Evolutionary conservation across 35 echinoderm and acorn worm species (phyloP).

Genomic region (Hemicentrotus pulcherrimus): DNA sequence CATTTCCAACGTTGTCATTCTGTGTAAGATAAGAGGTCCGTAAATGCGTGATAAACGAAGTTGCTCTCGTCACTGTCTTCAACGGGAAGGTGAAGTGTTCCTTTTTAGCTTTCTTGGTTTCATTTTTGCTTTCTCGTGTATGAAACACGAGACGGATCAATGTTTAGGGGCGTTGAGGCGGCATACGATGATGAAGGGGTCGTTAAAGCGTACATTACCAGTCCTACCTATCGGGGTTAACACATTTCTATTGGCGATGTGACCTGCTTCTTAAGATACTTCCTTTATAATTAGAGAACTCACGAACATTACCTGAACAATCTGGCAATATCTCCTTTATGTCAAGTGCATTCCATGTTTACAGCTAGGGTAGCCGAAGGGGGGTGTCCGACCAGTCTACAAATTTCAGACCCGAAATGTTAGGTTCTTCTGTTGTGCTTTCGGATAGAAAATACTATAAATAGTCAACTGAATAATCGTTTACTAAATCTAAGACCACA

Average conservation of each 20-base stretch:
- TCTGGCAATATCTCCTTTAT: background rate
- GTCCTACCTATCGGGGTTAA: background rate
- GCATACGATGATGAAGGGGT: background rate
- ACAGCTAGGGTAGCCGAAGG: background rate
- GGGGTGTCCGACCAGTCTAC: background rate
- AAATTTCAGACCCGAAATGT: background rate
- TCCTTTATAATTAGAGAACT: conserved; percentile 13
- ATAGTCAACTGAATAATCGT: too few relatives aligned
- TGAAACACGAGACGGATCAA: background rate
- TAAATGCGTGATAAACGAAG: background rate
- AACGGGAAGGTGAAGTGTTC: background rate
- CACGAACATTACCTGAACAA: conserved; percentile 9
- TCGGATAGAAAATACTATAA: too few relatives aligned
- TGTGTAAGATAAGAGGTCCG: background rate
- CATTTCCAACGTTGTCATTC: too few relatives aligned
- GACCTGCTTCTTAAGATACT: background rate
- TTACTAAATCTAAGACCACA: too few relatives aligned
- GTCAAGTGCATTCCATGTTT: background rate
- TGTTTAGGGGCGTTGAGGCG: background rate
- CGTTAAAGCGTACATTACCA: background rate
- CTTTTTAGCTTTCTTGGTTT: background rate
- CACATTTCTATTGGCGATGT: background rate
- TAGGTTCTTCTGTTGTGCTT: background rate
- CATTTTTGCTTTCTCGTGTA: background rate
- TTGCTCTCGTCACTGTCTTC: background rate